Base-by-base conservation (phyloP, 2,888 invertebrate species). In the Aproaerema taeniolella region DNA sequence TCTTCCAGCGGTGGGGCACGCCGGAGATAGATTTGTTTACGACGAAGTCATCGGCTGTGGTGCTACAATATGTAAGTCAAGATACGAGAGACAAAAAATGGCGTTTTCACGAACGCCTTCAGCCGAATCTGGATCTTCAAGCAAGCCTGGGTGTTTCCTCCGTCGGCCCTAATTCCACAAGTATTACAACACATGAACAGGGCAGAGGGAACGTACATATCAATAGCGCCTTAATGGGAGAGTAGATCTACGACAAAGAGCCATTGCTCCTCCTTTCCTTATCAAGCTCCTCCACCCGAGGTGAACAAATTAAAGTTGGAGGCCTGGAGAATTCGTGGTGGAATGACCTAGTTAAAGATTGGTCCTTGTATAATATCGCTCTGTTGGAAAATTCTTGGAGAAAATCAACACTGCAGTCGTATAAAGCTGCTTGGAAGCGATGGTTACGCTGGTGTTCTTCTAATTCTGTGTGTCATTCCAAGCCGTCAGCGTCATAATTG, bases 141-240 rank as follows among this genome's bases (percentile, higher is more conserved):
- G 6, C 38, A 51, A 2, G 50, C 42, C 1, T 54, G 49, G 50
- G 24, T 53, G 1, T 55, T 57, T 31, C 52, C 53, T 3, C 55
- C 57, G 1, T 52, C 55, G 3, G 26, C 39, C 5, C 31, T 55
- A 12, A 50, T 58, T 2, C 58, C 53, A 2, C 37, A 43, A 10
- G 51, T 52, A 2, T 28, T 55, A 2, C 28, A 13, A 5, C 54
- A 58, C 25, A 38, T 55, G 6, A 42, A 50, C 13, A 13, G 14
- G 8, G 40, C 50, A 1, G 37, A 10, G n/a, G 52, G 55, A 1
- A 36, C 11, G 6, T 54, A 44, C 32, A 25, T 52, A 6, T 0
- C 54, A 2, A 41, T 54, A 10, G 50, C 39, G 0, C 53, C 53
- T 0, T 12, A 24, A 0, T 56, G 54, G 54, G 26, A 45, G 37